phyloP scores from a whole-genome alignment of 1,140 invertebrate species.

The Lepidurus couesii region DNA sequence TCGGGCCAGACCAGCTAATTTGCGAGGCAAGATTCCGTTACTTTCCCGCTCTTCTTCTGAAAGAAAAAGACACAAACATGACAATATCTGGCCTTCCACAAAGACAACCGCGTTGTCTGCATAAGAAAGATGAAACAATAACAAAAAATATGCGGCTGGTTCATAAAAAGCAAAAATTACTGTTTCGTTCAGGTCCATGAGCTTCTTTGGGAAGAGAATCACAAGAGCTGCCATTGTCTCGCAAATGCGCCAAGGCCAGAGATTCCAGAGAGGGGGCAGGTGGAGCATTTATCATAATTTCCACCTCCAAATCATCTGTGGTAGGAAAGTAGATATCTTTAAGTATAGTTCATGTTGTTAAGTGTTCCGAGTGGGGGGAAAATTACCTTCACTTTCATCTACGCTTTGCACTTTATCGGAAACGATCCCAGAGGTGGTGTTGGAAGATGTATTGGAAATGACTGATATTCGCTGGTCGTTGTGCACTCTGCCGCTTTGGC shows the following conservation, averaged over 20 bases:
- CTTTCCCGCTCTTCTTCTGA: slow-evolving; percentile 28
- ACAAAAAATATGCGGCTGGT: not conserved
- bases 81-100: too few relatives aligned
- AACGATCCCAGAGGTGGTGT: slow-evolving; percentile 90
- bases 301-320: slow-evolving; percentile 54
- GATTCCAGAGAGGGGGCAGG: slow-evolving; percentile 64
- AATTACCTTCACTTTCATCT: slow-evolving; percentile 64
- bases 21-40: slow-evolving; percentile 27
- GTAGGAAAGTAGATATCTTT: not conserved
- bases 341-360: too few relatives aligned
- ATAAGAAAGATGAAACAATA: not conserved
- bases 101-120: too few relatives aligned
- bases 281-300: slow-evolving; percentile 67
- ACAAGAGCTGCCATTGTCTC: slow-evolving; percentile 32
- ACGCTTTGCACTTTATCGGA: slow-evolving; percentile 89
- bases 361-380: not conserved
- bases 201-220: slow-evolving; percentile 17
- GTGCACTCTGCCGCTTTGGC: slow-evolving; percentile 29
- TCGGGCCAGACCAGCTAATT: slow-evolving; percentile 24
- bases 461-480: slow-evolving; percentile 78
- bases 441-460: slow-evolving; percentile 84
- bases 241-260: slow-evolving; percentile 53
- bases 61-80: not conserved
- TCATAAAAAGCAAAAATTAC: not conserved
- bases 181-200: slow-evolving; percentile 3